A percentile compares a stretch with the other conserved stretches of the same genome.
Conservation (phyloP, 1,140 invertebrate genomes). For the fruit fly (Drosophila melanogaster) region DNA sequence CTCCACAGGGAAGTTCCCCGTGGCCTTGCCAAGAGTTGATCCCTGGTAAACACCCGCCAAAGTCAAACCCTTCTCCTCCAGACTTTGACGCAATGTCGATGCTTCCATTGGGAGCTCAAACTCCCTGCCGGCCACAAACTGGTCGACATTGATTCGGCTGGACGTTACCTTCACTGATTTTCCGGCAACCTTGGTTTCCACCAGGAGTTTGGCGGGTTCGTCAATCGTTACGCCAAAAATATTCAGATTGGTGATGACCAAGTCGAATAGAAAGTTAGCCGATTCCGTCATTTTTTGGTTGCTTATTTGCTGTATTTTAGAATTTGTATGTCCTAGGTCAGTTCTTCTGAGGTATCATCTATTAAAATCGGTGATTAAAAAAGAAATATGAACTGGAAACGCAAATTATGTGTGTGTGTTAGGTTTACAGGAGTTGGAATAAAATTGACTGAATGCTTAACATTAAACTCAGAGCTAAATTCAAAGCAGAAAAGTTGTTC, state of each 20-base stretch:
- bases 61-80: conserved; percentile 37
- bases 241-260: conserved; percentile 28
- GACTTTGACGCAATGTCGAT: not conserved
- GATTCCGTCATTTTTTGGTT: not conserved
- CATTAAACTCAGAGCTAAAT: not conserved
- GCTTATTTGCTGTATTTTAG: not conserved
- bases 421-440: not conserved
- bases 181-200: conserved; percentile 7
- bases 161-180: conserved; percentile 11
- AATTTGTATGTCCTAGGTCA: not conserved
- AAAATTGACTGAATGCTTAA: not conserved
- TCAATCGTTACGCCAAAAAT: not conserved
- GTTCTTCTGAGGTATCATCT: no score
- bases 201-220: not conserved
- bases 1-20: not conserved
- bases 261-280: conserved; percentile 33
- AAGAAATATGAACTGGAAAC: conserved; percentile 2
- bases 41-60: conserved; percentile 14
- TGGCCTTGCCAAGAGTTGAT: not conserved
- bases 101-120: not conserved
- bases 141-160: conserved; percentile 57
- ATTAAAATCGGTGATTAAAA: not conserved
- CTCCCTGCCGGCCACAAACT: conserved; percentile 28
- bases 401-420: not conserved
- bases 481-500: no score